Evolutionary conservation across 2,113 vertebrate species (phyloP), one percentile per base, ranked within the genome.

Genomic region (Calyptomena viridis): DNA sequence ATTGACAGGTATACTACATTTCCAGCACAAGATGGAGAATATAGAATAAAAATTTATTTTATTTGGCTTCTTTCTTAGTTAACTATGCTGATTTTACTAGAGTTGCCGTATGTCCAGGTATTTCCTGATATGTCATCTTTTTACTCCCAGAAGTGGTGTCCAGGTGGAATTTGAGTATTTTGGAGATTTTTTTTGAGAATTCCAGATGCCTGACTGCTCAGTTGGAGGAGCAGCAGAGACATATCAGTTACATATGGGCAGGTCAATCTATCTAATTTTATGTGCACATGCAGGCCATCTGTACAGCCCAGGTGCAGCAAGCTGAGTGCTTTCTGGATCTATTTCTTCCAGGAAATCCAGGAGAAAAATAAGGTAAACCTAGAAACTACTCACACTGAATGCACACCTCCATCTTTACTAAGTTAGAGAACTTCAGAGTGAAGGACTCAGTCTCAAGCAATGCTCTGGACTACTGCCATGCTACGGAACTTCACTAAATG

Each of bases 1-100:
- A 67, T 80, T 90, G 91, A 92, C 15, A 82, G 31, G 47, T 91
- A 80, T 42, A 30, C 11, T 52, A 17, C 37, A 64, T 87, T 96
- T 97, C 82, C 76, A 95, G 69, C 88, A 95, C 63, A 91, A 96
- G 72, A 77, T 21, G 62, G 68, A 94, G 47, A 93, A 79, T 77
- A 81, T 33, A 90, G 93, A 96, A 89, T 89, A 37, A 84, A 35
- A 22, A 89, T 81, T 93, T 80, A 84, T 96, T 97, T 97, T 92
- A 95, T 62, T 77, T 35, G 33, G 6, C 40, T 91, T 44, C 67
- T 96, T 94, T 96, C 67, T 52, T 58, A 83, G n/a, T 79, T 77
- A 80, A 53, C 22, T 63, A 49, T 59, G 85, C 53, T 83, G 46
- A 39, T 80, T 55, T 47, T 69, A n/a, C 50, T 55, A 74, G 23